Evolutionary conservation across 2,888 invertebrate genomes (phyloP).

Genomic region (Furcula furcula): DNA sequence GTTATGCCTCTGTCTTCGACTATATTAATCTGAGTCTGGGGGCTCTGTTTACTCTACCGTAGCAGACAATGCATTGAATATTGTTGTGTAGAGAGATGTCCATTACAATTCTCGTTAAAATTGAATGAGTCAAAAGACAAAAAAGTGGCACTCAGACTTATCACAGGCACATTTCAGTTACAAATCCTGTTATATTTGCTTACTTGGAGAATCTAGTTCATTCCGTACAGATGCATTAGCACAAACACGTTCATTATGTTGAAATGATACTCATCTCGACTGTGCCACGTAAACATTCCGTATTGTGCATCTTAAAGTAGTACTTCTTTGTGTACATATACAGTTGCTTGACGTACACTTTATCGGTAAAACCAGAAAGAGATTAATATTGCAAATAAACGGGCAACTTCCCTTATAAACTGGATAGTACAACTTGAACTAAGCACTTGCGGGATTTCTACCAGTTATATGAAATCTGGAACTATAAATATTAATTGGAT

Average conservation of each 20-base stretch:
- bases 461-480: slow-evolving; percentile 6
- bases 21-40: too few species aligned
- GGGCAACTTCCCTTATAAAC: slow-evolving; percentile 19
- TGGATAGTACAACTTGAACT: slow-evolving; percentile 13
- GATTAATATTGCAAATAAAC: slow-evolving; percentile 15
- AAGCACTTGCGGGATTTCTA: slow-evolving; percentile 9
- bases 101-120: too few species aligned
- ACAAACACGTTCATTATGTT: slow-evolving; percentile 8
- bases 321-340: slow-evolving; percentile 10
- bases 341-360: slow-evolving; percentile 4
- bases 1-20: too few species aligned
- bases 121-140: too few species aligned
- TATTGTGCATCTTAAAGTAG: slow-evolving; percentile 7
- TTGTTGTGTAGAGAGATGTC: too few species aligned
- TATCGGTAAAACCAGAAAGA: slow-evolving; percentile 6
- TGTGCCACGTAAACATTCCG: slow-evolving; percentile 9
- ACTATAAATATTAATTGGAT: slow-evolving; percentile 14
- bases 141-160: too few species aligned
- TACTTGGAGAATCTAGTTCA: slow-evolving; percentile 4
- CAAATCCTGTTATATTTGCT: too few species aligned
- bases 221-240: slow-evolving; percentile 14
- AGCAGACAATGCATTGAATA: too few species aligned
- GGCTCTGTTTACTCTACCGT: too few species aligned
- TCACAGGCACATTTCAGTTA: too few species aligned
- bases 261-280: slow-evolving; percentile 16